Base-by-base conservation (phyloP, 2,797 vertebrate species). In the Eurystomus glaucurus region DNA sequence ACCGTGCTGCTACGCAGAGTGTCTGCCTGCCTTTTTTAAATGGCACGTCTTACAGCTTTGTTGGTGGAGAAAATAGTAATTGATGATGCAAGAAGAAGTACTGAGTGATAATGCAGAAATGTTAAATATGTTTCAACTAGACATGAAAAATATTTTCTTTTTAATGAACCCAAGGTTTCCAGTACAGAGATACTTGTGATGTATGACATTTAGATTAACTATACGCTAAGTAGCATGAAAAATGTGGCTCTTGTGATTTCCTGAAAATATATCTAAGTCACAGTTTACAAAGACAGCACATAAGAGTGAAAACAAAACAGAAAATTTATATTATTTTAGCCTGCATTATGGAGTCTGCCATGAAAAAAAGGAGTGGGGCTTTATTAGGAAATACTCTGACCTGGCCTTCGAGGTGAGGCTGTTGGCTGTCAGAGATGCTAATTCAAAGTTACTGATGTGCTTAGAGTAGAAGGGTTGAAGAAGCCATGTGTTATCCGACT, bases 311-410 rank as follows among this genome's bases (percentile, higher is more conserved):
- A 65, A 14, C 8, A 23, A 65, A 71, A 61, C 28, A 14, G 6
- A 79, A 50, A 66, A 28, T 6, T 58, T 71, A 2, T 66, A 13
- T 83, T 62, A 2, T 22, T 92, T 81, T 84, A 43, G 3, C 31
- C 11, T 68, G 12, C 68, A n/a, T n/a, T 81, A 84, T 77, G 60
- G 29, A 68, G 35, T 55, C 43, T 72, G 14, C 16, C 11, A 2
- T 62, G 28, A 50, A 50, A 52, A 55, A 43, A 80, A 35, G 10
- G 11, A 10, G 11, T 66, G 28, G 19, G n/a, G 14, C 39, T 62
- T 92, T 88, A 22, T 77, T 80, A 22, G 20, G 69, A 86, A 75
- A 11, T 66, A 28, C 13, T 80, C 60, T 78, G 60, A 75, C 48
- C 35, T 77, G 60, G 26, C 45, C 48, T 86, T 1, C 37, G 60